These are phyloP conservation scores for Campoletis sonorensis DNA, from an alignment of 1,140 invertebrate species.

Conservation along the genomic window DNA sequence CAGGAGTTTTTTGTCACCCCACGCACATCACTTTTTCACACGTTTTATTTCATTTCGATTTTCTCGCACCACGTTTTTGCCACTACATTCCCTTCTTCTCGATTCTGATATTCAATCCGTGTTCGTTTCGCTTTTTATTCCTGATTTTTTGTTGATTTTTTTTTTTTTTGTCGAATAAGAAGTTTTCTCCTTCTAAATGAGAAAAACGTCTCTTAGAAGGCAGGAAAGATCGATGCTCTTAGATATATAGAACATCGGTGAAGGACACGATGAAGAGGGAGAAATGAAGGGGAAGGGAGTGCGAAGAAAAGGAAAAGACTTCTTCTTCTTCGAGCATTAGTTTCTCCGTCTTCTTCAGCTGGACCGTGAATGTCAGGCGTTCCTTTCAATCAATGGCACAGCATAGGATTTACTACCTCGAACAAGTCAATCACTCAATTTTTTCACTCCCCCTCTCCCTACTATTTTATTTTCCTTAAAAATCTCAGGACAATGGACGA, in stretches of 20 bases:
- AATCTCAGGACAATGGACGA: neutral
- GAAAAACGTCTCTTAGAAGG: constrained; percentile 15
- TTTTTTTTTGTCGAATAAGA: neutral
- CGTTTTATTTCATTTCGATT: neutral
- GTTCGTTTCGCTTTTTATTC: neutral
- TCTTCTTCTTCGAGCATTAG: neutral
- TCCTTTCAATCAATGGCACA: neutral
- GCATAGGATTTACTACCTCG: neutral
- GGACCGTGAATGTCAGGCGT: constrained; percentile 19
- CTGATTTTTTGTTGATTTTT: neutral
- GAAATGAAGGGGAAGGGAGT: neutral
- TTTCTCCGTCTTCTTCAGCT: neutral
- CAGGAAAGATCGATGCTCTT: neutral
- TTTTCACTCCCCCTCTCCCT: neutral
- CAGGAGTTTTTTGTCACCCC: too few relatives aligned
- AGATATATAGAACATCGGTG: constrained; percentile 6
- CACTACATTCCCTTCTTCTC: neutral
- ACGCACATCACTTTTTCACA: neutral
- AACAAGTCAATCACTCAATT: constrained; percentile 9
- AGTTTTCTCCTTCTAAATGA: neutral
- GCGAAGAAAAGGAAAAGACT: neutral
- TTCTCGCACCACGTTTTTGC: neutral
- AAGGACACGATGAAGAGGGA: neutral
- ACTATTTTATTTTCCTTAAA: neutral
- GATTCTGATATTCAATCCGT: neutral